Evolutionary conservation across 1,140 invertebrate species (phyloP).

Genomic region (Rhagoletis zephyria): DNA sequence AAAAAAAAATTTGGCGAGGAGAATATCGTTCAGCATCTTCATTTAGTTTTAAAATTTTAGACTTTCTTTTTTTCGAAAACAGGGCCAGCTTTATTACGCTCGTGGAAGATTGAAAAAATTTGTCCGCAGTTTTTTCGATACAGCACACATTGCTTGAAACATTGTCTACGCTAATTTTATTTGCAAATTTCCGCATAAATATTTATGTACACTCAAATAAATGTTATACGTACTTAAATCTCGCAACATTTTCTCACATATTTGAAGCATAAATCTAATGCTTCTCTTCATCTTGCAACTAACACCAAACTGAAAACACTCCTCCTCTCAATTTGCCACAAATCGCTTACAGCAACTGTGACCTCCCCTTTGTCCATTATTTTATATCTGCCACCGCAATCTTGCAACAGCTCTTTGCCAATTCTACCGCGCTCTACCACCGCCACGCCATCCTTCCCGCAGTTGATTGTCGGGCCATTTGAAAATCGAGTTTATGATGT

Average conservation of each 20-base stretch:
- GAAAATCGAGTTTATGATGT: conserved; percentile 40
- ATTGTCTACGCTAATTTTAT: neutral
- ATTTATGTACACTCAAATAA: conserved; percentile 2
- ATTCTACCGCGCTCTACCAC: neutral
- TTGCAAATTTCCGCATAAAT: conserved; percentile 48
- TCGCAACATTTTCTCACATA: neutral
- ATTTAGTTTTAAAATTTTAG: no score
- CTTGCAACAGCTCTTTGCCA: neutral
- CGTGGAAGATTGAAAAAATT: neutral
- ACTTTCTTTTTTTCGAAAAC: no score
- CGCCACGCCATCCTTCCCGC: neutral
- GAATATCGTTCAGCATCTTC: no score
- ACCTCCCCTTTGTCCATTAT: neutral
- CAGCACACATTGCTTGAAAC: neutral
- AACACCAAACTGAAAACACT: no score
- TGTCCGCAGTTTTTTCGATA: neutral
- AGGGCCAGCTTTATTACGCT: no score
- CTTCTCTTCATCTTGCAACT: neutral
- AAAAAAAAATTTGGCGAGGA: no score
- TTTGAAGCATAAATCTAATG: neutral
- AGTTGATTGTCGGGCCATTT: conserved; percentile 13
- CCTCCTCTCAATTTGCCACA: neutral
- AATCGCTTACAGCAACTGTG: neutral
- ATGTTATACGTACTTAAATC: neutral
- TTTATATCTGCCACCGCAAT: conserved; percentile 36